Conservation (phyloP, 1,140 invertebrate species). For the Lordiphosa mommai region DNA sequence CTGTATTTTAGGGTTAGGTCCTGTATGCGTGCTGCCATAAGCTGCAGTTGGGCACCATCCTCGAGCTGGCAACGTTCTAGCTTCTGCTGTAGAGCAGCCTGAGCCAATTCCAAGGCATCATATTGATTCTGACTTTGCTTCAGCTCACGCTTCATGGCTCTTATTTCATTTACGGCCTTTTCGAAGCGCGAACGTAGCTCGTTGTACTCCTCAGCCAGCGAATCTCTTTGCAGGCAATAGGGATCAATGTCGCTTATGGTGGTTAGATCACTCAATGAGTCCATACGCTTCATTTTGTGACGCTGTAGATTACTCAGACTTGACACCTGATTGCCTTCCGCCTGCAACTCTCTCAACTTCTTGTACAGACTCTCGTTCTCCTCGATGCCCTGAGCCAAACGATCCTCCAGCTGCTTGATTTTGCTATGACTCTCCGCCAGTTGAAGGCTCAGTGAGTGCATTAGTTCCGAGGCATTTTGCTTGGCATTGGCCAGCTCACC, state of each 20-base stretch:
- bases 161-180: conserved; percentile 90
- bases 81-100: conserved; percentile 87
- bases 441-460: conserved; percentile 61
- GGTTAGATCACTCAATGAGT: conserved; percentile 89
- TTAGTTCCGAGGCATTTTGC: conserved; percentile 78
- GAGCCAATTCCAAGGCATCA: conserved; percentile 88
- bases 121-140: conserved; percentile 89
- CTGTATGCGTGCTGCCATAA: conserved; percentile 91
- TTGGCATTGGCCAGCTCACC: conserved; percentile 78
- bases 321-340: conserved; percentile 77
- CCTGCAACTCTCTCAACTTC: conserved; percentile 86
- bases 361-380: conserved; percentile 88
- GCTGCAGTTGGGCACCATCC: conserved; percentile 86
- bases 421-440: conserved; percentile 68
- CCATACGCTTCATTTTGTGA: conserved; percentile 84
- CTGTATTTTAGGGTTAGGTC: conserved; percentile 91
- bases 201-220: conserved; percentile 88
- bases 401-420: conserved; percentile 79
- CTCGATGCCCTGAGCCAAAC: conserved; percentile 85
- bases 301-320: conserved; percentile 79
- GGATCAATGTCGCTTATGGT: conserved; percentile 89
- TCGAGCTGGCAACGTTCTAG: conserved; percentile 85
- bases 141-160: conserved; percentile 89
- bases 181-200: conserved; percentile 88
- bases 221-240: conserved; percentile 87